Evolutionary conservation across 2,797 vertebrate species (phyloP).

Genomic region (Sebastes kiyomatsui): DNA sequence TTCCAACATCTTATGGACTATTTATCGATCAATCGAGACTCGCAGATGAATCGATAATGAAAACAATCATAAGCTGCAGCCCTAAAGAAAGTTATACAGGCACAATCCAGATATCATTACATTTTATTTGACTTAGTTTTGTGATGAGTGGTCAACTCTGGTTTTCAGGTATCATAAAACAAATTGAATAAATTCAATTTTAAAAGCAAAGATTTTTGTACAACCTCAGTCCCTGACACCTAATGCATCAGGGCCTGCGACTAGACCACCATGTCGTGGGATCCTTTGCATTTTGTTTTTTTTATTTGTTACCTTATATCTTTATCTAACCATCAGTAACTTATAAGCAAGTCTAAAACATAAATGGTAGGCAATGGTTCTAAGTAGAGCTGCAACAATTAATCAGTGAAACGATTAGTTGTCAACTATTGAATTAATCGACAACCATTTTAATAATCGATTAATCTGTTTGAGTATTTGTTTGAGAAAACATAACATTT

Average conservation of each 20-base stretch:
- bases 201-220: neutral
- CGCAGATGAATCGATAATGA: neutral
- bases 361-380: no score
- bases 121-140: neutral
- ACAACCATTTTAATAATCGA: fast-evolving
- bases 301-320: neutral
- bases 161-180: neutral
- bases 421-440: no score
- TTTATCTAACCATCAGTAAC: neutral
- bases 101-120: neutral
- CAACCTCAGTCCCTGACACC: no score
- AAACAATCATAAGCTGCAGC: neutral
- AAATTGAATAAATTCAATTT: neutral
- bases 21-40: neutral
- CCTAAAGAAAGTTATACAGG: neutral
- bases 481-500: neutral
- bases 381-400: no score
- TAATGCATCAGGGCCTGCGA: no score
- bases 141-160: neutral
- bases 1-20: neutral
- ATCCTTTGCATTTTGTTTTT: no score
- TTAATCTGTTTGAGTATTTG: fast-evolving
- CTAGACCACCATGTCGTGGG: fast-evolving
- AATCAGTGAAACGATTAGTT: no score
- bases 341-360: no score